Evolutionary conservation across 1,140 invertebrate species (phyloP).

Genomic region (Daktulosphaira vitifoliae): DNA sequence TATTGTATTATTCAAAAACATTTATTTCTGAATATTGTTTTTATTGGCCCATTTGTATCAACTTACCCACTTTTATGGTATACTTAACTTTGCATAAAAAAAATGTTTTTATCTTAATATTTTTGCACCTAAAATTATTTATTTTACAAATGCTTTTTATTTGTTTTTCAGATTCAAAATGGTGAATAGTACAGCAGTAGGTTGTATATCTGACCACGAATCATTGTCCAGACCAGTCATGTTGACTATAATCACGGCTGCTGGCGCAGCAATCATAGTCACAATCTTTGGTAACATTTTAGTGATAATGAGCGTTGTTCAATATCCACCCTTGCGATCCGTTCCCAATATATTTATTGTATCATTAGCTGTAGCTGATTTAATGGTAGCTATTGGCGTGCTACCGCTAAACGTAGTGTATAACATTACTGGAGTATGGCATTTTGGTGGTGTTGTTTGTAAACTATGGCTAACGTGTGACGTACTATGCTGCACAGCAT

Average conservation of each 20-base stretch:
- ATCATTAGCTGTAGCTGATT: slow-evolving; percentile 91
- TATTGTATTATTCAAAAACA: too few species aligned
- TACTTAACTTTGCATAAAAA: too few species aligned
- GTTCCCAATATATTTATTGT: slow-evolving; percentile 98
- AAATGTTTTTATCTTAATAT: too few species aligned
- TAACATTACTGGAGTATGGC: slow-evolving; percentile 78
- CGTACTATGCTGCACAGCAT: slow-evolving; percentile 92
- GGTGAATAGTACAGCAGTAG: neutral
- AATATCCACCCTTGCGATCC: slow-evolving; percentile 88
- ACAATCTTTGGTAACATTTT: slow-evolving; percentile 90
- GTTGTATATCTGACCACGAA: slow-evolving; percentile 43
- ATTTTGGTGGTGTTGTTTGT: slow-evolving; percentile 83
- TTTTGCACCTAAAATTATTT: too few species aligned
- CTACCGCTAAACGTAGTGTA: slow-evolving; percentile 94
- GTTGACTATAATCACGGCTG: slow-evolving; percentile 54
- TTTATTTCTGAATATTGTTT: too few species aligned
- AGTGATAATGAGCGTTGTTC: slow-evolving; percentile 93
- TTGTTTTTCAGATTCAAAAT: too few species aligned
- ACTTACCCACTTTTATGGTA: too few species aligned
- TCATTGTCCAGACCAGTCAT: slow-evolving; percentile 73
- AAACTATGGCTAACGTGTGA: slow-evolving; percentile 96
- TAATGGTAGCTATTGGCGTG: slow-evolving; percentile 92
- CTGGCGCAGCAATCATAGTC: slow-evolving; percentile 72
- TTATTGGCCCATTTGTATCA: too few species aligned
- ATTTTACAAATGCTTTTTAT: too few species aligned